Evolutionary conservation across 2,113 vertebrate species (phyloP).

Genomic region (Amphiprion percula): DNA sequence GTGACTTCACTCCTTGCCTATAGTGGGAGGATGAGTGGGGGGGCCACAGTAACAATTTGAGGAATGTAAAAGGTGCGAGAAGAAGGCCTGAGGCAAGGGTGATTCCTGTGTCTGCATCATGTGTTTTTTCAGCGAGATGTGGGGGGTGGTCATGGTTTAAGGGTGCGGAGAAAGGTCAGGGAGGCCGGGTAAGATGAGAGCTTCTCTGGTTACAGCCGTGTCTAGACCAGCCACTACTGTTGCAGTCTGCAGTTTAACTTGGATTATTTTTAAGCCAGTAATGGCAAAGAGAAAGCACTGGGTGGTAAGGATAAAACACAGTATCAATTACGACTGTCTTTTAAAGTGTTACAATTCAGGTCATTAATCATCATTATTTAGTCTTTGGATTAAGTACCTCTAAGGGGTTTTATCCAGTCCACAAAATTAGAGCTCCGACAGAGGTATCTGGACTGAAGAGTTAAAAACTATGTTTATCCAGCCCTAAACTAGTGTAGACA

Average conservation of each 20-base stretch:
- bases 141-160: constrained; percentile 33
- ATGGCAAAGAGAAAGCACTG: too few relatives aligned
- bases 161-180: constrained; percentile 50
- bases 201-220: constrained; percentile 43
- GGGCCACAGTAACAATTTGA: constrained; percentile 41
- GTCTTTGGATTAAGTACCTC: neutral
- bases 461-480: neutral
- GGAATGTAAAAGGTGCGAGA: constrained; percentile 66
- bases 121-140: constrained; percentile 20
- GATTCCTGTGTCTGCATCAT: constrained; percentile 8
- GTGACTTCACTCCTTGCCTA: constrained; percentile 21
- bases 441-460: too few relatives aligned
- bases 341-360: too few relatives aligned
- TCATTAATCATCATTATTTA: too few relatives aligned
- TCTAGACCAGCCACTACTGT: constrained; percentile 32
- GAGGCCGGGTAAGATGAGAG: constrained; percentile 2
- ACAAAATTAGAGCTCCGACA: too few relatives aligned
- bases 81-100: constrained; percentile 43
- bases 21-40: neutral
- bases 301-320: too few relatives aligned
- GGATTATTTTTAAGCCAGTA: neutral
- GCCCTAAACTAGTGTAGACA: neutral
- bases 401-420: neutral
- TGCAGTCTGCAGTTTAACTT: constrained; percentile 10
- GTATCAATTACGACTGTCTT: too few relatives aligned